Conservation (phyloP, 1,140 invertebrate genomes). For the Camponotus pennsylvanicus region DNA sequence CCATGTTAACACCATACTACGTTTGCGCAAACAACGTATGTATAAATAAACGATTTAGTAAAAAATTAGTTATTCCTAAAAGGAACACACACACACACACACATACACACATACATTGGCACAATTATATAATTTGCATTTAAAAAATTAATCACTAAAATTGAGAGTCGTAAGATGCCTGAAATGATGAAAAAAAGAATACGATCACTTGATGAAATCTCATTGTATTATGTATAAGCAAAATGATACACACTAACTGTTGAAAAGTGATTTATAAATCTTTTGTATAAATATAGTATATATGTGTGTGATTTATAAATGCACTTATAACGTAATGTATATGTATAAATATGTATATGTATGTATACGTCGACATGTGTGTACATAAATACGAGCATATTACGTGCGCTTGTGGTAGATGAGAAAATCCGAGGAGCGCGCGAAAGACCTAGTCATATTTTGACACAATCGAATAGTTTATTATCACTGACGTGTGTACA, state of each 20-base stretch:
- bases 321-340: slow-evolving; percentile 39
- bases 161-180: slow-evolving; percentile 39
- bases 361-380: slow-evolving; percentile 61
- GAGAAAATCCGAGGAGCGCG: slow-evolving; percentile 57
- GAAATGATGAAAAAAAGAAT: background rate
- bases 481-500: slow-evolving; percentile 71
- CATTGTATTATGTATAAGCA: slow-evolving; percentile 45
- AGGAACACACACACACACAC: background rate
- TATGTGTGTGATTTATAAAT: slow-evolving; percentile 46
- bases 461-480: slow-evolving; percentile 77
- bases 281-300: slow-evolving; percentile 48
- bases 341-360: slow-evolving; percentile 66
- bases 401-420: slow-evolving; percentile 6
- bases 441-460: slow-evolving; percentile 80
- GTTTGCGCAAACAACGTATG: background rate
- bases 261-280: slow-evolving; percentile 56
- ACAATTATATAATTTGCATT: slow-evolving; percentile 15
- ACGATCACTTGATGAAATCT: slow-evolving; percentile 15
- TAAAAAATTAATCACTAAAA: slow-evolving; percentile 25
- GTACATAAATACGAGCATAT: slow-evolving; percentile 62
- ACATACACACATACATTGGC: background rate
- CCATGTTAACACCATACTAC: background rate
- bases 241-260: slow-evolving; percentile 23
- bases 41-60: background rate
- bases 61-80: background rate